Percentiles rank a stretch among this genome's conserved stretches.
phyloP scores from a whole-genome alignment of 2,113 vertebrate genomes.

The Anas platyrhynchos region DNA sequence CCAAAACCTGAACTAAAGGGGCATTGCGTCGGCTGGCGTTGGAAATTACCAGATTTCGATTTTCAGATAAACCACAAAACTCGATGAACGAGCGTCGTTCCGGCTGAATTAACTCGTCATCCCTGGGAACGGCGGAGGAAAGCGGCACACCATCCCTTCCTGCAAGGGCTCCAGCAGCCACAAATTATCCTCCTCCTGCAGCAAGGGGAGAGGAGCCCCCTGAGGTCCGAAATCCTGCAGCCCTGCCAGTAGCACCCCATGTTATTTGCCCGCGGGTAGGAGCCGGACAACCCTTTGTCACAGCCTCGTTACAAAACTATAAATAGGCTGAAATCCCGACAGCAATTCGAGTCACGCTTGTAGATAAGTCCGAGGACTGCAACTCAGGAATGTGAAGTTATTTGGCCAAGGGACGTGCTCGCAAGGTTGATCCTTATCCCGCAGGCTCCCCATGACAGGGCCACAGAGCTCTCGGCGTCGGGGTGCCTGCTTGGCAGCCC shows the following conservation, averaged over 20 bases:
- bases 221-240: not conserved
- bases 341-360: not conserved
- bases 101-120: slow-evolving; percentile 76
- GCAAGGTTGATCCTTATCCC: slow-evolving; percentile 16
- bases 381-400: slow-evolving; percentile 19
- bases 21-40: slow-evolving; percentile 65
- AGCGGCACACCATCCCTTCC: not conserved
- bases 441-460: not conserved
- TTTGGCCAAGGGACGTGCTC: not conserved
- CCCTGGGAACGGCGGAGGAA: slow-evolving; percentile 30
- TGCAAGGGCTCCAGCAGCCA: slow-evolving; percentile 10
- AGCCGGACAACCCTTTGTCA: not conserved
- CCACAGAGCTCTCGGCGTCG: rapidly evolving
- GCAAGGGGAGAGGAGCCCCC: not conserved
- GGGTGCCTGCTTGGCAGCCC: not conserved
- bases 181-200: slow-evolving; percentile 65
- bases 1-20: slow-evolving; percentile 63
- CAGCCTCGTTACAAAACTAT: not conserved
- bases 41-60: slow-evolving; percentile 73
- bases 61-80: slow-evolving; percentile 74
- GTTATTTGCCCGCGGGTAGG: not conserved
- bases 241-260: not conserved
- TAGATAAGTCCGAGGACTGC: not conserved
- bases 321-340: slow-evolving; percentile 28
- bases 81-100: slow-evolving; percentile 73